Percentiles rank a stretch among this genome's conserved stretches.
Evolutionary conservation across 1,140 invertebrate genomes (phyloP).

Genomic region (Olivierus martensii): DNA sequence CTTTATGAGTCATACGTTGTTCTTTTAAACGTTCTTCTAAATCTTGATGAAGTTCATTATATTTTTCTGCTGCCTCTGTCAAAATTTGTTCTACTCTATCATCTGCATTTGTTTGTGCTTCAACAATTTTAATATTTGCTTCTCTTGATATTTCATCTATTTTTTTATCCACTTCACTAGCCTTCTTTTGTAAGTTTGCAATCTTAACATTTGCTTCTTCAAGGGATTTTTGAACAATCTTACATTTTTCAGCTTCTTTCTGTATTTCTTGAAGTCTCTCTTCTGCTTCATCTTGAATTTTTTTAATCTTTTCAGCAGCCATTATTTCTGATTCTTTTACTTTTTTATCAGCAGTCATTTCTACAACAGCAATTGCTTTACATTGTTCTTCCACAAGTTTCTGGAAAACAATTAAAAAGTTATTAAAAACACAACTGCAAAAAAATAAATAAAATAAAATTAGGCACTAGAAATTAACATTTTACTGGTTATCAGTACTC

Average conservation of each 20-base stretch:
- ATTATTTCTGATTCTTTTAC: constrained; percentile 8
- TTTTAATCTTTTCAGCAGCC: constrained; percentile 1
- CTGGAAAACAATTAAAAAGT: no score
- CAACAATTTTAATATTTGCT: constrained; percentile 6
- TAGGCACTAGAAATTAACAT: no score
- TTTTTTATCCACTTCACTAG: constrained; percentile 4
- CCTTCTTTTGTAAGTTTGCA: constrained; percentile 6
- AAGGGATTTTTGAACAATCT: constrained; percentile 4
- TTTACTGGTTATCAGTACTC: no score
- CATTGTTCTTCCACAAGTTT: neutral
- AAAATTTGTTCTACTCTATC: constrained; percentile 1
- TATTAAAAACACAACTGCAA: no score
- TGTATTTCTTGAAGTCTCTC: constrained; percentile 6
- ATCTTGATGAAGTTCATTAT: no score
- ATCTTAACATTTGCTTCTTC: neutral
- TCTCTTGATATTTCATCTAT: constrained; percentile 1
- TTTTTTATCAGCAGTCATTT: constrained; percentile 2
- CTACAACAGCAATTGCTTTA: neutral
- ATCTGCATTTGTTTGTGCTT: constrained; percentile 11
- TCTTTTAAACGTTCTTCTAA: no score
- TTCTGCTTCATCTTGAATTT: constrained; percentile 4
- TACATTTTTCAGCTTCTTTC: neutral
- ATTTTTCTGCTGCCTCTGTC: no score
- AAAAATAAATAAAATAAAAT: no score
- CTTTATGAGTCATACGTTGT: no score